Evolutionary conservation across 1,140 invertebrate species (phyloP).

Genomic region (Galleria mellonella): DNA sequence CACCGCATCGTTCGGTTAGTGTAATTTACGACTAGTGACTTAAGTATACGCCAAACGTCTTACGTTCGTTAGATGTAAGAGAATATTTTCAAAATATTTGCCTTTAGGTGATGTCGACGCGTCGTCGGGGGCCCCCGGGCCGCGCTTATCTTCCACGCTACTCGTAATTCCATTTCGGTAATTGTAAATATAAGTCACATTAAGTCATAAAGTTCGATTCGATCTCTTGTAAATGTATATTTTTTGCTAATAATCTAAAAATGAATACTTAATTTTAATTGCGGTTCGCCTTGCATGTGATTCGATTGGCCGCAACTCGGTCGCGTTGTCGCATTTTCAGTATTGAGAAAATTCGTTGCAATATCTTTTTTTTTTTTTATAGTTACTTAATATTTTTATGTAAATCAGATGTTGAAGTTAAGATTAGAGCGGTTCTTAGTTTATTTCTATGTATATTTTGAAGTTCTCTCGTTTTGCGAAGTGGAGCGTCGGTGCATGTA

Average conservation of each 20-base stretch:
- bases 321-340: conserved; percentile 24
- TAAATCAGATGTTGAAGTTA: conserved; percentile 53
- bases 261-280: conserved; percentile 24
- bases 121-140: conserved; percentile 33
- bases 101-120: conserved; percentile 53
- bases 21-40: conserved; percentile 69
- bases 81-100: conserved; percentile 71
- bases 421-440: conserved; percentile 44
- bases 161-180: conserved; percentile 69
- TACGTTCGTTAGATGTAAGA: conserved; percentile 70
- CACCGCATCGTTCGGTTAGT: conserved; percentile 70
- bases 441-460: conserved; percentile 70
- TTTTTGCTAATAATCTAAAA: conserved; percentile 61
- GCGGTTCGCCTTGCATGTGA: conserved; percentile 22
- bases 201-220: conserved; percentile 70
- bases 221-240: conserved; percentile 73
- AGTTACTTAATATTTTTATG: conserved; percentile 61
- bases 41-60: conserved; percentile 74
- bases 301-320: conserved; percentile 16
- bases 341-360: conserved; percentile 60
- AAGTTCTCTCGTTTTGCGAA: conserved; percentile 33
- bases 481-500: conserved; percentile 47
- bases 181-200: conserved; percentile 70
- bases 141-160: conserved; percentile 61
- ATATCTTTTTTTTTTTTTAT: conserved; percentile 55